Conservation (phyloP, 2,888 invertebrate genomes). For the Eupithecia dodoneata region DNA sequence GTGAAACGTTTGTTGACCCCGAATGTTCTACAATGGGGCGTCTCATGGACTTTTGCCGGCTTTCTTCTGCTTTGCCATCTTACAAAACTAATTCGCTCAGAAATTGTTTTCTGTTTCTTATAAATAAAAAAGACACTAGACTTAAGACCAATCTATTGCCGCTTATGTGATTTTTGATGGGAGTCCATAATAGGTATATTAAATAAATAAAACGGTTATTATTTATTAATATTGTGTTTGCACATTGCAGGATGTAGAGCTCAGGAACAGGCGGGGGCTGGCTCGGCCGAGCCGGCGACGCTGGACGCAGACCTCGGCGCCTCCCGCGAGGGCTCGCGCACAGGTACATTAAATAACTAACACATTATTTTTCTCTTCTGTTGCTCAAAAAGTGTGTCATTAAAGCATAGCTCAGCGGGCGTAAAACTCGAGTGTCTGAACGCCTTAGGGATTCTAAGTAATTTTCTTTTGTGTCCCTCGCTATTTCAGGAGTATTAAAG, state of each 20-base stretch:
- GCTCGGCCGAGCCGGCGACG: constrained; percentile 80
- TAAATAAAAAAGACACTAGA: background rate
- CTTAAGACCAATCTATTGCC: too few relatives aligned
- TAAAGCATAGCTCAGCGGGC: too few relatives aligned
- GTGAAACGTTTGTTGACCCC: background rate
- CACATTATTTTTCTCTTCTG: background rate
- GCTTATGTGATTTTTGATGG: too few relatives aligned
- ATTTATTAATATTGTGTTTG: background rate
- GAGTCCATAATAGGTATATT: too few relatives aligned
- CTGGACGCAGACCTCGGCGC: constrained; percentile 92
- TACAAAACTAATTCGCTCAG: background rate
- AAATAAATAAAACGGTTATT: too few relatives aligned
- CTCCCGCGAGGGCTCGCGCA: constrained; percentile 94
- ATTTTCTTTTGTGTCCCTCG: too few relatives aligned
- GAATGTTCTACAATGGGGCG: background rate
- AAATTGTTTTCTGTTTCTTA: background rate
- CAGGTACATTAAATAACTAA: constrained; percentile 82
- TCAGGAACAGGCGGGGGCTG: constrained; percentile 61
- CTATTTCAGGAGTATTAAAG: too few relatives aligned
- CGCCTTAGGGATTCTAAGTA: too few relatives aligned
- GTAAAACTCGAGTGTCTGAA: too few relatives aligned
- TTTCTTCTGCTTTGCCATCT: background rate
- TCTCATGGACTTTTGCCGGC: background rate
- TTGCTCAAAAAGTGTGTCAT: too few relatives aligned
- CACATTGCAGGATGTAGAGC: constrained; percentile 23